These are phyloP conservation scores for Drosophila kanekoi DNA, from an alignment of 2,888 invertebrate species.

Conservation along the genomic window DNA sequence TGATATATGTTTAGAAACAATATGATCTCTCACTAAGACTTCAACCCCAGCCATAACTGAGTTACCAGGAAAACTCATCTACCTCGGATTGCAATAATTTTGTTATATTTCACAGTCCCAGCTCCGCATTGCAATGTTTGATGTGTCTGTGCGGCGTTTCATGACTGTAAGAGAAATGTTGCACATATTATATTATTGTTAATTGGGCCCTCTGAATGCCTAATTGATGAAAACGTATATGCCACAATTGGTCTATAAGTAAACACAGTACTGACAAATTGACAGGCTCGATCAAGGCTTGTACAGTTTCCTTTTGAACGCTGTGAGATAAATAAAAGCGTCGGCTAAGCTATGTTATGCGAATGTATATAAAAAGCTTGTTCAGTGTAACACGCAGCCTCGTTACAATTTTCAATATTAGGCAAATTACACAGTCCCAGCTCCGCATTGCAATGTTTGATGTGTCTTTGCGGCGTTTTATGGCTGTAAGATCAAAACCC, in stretches of 20 bases:
- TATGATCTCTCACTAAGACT: too few species aligned
- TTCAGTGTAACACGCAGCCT: slow-evolving; percentile 85
- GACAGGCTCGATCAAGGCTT: slow-evolving; percentile 36
- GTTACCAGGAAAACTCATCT: too few species aligned
- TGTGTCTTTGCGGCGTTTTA: slow-evolving; percentile 82
- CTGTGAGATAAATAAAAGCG: slow-evolving; percentile 83
- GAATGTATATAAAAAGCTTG: slow-evolving; percentile 65
- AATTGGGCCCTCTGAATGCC: slow-evolving; percentile 29
- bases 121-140: slow-evolving; percentile 77
- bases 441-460: slow-evolving; percentile 80
- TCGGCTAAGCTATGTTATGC: slow-evolving; percentile 85
- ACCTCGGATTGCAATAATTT: background rate
- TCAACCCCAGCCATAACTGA: too few species aligned
- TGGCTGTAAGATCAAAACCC: slow-evolving; percentile 80
- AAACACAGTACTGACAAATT: slow-evolving; percentile 66
- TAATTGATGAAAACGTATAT: slow-evolving; percentile 68
- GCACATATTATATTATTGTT: slow-evolving; percentile 74
- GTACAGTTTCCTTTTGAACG: slow-evolving; percentile 56
- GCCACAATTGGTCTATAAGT: slow-evolving; percentile 44
- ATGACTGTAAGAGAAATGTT: slow-evolving; percentile 75
- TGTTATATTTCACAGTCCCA: slow-evolving; percentile 76
- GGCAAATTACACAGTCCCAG: slow-evolving; percentile 81
- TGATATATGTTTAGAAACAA: too few species aligned
- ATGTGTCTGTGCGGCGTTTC: slow-evolving; percentile 78
- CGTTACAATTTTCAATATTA: slow-evolving; percentile 71